Base-by-base conservation (phyloP, 2,888 invertebrate species). In the Microplitis manilae region DNA sequence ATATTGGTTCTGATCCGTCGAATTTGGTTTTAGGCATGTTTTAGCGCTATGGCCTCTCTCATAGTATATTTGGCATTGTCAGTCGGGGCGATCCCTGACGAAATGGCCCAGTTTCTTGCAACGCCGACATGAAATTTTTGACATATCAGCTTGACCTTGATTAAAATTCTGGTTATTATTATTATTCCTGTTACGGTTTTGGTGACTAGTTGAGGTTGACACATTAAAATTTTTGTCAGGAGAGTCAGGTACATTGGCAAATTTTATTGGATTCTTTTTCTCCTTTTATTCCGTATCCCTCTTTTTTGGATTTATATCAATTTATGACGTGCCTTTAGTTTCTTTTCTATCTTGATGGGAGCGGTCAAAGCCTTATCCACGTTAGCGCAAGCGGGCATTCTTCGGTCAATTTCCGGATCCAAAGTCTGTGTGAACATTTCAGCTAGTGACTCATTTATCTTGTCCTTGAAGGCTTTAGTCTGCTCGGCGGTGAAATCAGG, bases 401-500 rank as follows among this genome's bases (percentile, higher is more conserved):
- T 41, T 8, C 64, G 30, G 2, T 76, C 76, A 13, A 70, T 76
- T 65, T 76, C 76, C 1, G 13, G 40, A 17, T n/a, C 39, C 59
- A 62, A 68, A 13, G 62, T 61, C 20, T 65, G 20, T 2, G 20
- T 30, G 8, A 65, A 65, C 5, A 17, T 15, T 13, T 59, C n/a
- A 2, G 61, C 61, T 1, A 7, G n/a, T 1, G 61, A 7, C 2
- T n/a, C n/a, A 62, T 62, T 17, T 15, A n/a, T 7, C 0, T n/a
- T 62, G 17, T 62, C 61, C 39, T 40, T 69, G 13, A 17, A 69
- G 1, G 2, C 13, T 40, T 64, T 7, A 1, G 41, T 15, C 62
- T 61, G 13, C 2, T n/a, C 61, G 1, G 1, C 39, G 9, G 59
- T 65, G 50, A 0, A 1, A 1, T 62, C n/a, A 7, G 62, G 5